Conservation (phyloP, 2,797 vertebrate species). For the Thamnophis elegans region DNA sequence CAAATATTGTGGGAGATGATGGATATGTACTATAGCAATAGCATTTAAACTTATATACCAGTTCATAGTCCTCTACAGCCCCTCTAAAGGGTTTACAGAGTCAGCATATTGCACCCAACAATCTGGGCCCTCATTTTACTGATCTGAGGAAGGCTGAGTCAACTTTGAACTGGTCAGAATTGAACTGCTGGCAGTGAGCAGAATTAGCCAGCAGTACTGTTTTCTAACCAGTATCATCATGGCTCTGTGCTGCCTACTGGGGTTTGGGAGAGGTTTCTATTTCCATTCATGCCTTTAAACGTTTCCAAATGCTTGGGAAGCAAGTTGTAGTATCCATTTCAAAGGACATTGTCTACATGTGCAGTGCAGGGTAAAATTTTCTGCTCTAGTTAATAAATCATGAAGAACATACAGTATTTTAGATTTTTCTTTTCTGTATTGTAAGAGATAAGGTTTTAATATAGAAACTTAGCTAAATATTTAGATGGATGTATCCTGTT, state of each 20-base stretch:
- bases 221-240: background rate
- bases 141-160: background rate
- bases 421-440: background rate
- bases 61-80: background rate
- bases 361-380: background rate
- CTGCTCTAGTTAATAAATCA: background rate
- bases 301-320: background rate
- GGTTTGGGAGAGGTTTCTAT: background rate
- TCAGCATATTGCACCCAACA: background rate
- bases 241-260: background rate
- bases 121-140: background rate
- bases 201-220: background rate
- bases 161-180: background rate
- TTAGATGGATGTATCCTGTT: background rate
- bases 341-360: background rate
- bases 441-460: background rate
- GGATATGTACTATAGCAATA: background rate
- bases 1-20: background rate
- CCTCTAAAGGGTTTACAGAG: background rate
- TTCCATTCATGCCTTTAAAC: background rate
- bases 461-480: background rate
- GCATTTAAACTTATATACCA: background rate
- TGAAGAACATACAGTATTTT: background rate
- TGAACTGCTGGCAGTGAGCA: background rate
- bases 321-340: background rate